A percentile compares a stretch with the other conserved stretches of the same genome.
Conservation (phyloP, 2,113 vertebrate genomes). For the Apus apus region DNA sequence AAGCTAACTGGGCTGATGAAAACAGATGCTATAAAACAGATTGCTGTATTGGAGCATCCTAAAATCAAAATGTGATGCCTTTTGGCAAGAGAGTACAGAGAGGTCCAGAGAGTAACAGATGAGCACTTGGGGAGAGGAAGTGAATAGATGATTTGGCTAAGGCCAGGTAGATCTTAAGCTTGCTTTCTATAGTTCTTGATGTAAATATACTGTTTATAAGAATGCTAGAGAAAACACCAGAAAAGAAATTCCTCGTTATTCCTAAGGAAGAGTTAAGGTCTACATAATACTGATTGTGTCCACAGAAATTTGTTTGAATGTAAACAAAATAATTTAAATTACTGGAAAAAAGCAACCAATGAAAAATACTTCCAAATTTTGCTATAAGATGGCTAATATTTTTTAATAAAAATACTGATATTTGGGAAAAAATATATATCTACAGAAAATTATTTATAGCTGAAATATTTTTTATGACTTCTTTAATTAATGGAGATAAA, state of each 20-base stretch:
- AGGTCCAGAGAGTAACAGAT: background rate
- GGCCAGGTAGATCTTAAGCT: background rate
- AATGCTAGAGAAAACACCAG: background rate
- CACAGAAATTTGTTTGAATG: background rate
- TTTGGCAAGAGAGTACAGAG: background rate
- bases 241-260: background rate
- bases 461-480: background rate
- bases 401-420: background rate
- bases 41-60: background rate
- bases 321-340: background rate
- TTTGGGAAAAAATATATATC: background rate
- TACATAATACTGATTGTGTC: background rate
- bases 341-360: background rate
- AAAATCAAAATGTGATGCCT: slow-evolving; percentile 13
- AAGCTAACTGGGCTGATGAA: background rate
- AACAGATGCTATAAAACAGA: background rate
- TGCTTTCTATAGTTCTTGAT: background rate
- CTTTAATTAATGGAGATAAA: background rate
- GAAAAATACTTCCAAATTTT: background rate
- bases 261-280: background rate
- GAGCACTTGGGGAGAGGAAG: background rate
- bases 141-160: background rate
- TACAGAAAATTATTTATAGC: background rate
- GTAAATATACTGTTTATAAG: background rate
- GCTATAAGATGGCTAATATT: background rate